phyloP scores from a whole-genome alignment of 2,797 vertebrate species.

The Danio aesculapii region DNA sequence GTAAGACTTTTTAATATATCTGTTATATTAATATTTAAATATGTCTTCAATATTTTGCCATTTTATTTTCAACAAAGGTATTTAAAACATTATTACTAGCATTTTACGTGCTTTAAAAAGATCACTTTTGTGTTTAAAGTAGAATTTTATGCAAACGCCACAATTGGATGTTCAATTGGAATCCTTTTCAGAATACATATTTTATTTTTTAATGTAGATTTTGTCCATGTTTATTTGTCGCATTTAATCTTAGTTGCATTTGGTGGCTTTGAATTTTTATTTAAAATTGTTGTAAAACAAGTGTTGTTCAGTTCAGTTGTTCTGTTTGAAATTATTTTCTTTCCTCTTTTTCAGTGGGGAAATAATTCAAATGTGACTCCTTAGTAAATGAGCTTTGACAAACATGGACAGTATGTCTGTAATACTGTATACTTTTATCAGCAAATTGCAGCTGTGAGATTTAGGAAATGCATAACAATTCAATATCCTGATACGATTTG shows the following conservation, averaged over 20 bases:
- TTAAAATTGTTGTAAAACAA: background rate
- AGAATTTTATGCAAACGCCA: too few species aligned
- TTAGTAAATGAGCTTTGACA: slow-evolving; percentile 6
- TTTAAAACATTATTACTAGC: too few species aligned
- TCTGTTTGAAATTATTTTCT: too few species aligned
- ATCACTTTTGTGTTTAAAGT: too few species aligned
- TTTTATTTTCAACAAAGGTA: too few species aligned
- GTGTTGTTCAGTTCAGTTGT: background rate
- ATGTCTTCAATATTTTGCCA: too few species aligned
- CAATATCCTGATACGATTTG: background rate
- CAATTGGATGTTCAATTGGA: too few species aligned
- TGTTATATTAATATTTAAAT: too few species aligned
- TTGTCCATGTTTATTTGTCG: background rate
- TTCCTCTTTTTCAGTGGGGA: background rate
- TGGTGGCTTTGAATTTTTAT: background rate
- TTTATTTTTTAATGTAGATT: background rate
- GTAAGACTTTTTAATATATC: too few species aligned
- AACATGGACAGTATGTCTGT: background rate
- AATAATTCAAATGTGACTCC: too few species aligned
- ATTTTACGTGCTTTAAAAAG: too few species aligned
- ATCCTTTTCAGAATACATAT: background rate
- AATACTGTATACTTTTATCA: background rate
- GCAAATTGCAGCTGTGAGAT: slow-evolving; percentile 17
- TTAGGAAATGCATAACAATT: background rate
- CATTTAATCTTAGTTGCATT: background rate